Conservation (phyloP, 2,888 invertebrate species). For the Labia minor region DNA sequence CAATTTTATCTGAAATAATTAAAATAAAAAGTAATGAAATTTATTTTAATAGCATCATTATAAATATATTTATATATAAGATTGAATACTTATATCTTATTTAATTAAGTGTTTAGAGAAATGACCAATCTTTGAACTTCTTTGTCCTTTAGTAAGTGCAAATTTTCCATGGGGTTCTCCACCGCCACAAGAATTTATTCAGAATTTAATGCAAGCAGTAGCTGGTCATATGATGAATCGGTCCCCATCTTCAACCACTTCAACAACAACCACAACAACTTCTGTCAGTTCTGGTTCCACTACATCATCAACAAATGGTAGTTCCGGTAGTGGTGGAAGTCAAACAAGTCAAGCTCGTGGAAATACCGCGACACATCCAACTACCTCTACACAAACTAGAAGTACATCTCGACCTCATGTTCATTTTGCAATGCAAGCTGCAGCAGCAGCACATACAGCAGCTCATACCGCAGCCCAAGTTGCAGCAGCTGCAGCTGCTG, state of each 20-base stretch:
- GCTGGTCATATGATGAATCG: constrained; percentile 38
- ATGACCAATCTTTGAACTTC: neutral
- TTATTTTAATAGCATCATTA: no score
- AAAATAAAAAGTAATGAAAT: no score
- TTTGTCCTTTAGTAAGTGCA: constrained; percentile 20
- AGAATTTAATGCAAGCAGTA: constrained; percentile 45
- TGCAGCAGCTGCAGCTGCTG: neutral
- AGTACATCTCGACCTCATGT: constrained; percentile 58
- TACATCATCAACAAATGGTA: constrained; percentile 28
- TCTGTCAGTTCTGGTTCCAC: constrained; percentile 23
- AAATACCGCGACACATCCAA: constrained; percentile 56
- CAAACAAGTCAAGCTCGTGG: constrained; percentile 45
- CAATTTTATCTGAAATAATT: no score
- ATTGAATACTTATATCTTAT: no score
- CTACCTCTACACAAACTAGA: constrained; percentile 58
- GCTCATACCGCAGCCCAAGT: neutral
- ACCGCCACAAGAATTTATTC: constrained; percentile 42
- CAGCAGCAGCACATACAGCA: constrained; percentile 18
- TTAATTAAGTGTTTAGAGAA: no score
- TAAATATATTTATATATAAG: no score
- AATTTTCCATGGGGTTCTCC: constrained; percentile 38
- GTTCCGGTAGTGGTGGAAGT: constrained; percentile 30
- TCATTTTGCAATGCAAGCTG: constrained; percentile 39
- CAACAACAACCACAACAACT: constrained; percentile 26
- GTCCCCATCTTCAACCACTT: constrained; percentile 28